These are phyloP conservation scores for Melanotaenia pygmaea DNA, from an alignment of 2,797 vertebrate species.

Conservation along the genomic window DNA sequence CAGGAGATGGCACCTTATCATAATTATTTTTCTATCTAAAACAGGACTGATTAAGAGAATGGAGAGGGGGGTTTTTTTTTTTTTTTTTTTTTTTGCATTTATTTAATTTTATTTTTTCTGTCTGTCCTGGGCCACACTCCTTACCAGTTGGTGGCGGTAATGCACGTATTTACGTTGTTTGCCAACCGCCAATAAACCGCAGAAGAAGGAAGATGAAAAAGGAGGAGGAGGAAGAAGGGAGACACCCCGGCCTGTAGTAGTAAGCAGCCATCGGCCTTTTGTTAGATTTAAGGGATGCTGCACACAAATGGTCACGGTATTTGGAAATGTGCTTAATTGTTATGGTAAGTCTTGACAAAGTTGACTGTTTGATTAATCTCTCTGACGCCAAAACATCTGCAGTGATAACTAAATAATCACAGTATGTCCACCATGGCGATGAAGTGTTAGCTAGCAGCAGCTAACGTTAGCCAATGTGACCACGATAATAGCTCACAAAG, in stretches of 20 bases:
- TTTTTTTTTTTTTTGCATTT: too few species aligned
- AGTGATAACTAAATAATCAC: not conserved
- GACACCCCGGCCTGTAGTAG: conserved; percentile 20
- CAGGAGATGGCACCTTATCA: too few species aligned
- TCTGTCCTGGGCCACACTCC: too few species aligned
- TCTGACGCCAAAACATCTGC: fast-evolving
- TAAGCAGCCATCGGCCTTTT: not conserved
- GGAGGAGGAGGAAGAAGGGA: not conserved
- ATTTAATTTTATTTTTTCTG: too few species aligned
- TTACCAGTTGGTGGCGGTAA: too few species aligned
- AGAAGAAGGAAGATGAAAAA: not conserved
- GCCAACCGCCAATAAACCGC: too few species aligned
- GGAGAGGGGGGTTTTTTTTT: too few species aligned
- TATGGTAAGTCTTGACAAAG: conserved; percentile 40
- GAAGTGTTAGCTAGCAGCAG: conserved; percentile 8
- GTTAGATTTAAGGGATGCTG: not conserved
- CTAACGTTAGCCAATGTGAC: conserved; percentile 22
- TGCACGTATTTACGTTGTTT: too few species aligned
- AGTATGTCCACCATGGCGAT: not conserved
- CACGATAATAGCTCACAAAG: not conserved
- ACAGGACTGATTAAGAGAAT: too few species aligned
- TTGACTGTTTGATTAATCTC: not conserved
- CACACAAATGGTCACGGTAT: too few species aligned
- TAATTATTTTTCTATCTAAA: too few species aligned
- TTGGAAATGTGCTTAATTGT: not conserved